phyloP scores from a whole-genome alignment of 2,113 vertebrate species.

The Mixornis gularis region DNA sequence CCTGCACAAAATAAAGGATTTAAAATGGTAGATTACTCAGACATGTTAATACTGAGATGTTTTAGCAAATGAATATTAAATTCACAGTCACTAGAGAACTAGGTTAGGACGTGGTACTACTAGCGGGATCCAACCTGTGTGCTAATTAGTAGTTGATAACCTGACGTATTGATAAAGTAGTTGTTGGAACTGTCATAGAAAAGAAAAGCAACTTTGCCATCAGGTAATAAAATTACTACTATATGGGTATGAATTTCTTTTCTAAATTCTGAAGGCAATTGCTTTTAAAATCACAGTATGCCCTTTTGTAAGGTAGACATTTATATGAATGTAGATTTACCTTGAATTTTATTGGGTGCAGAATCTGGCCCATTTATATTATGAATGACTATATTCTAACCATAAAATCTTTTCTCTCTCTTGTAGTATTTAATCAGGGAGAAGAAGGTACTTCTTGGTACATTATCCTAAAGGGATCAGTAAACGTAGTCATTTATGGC shows the following conservation, averaged over 20 bases:
- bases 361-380: neutral
- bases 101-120: neutral
- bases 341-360: neutral
- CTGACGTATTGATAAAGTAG: neutral
- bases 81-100: neutral
- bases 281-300: neutral
- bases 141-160: neutral
- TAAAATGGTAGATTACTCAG: neutral
- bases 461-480: constrained; percentile 97
- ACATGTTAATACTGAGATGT: neutral
- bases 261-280: neutral
- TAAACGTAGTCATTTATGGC: constrained; percentile 98
- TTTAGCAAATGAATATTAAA: neutral
- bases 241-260: neutral
- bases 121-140: neutral
- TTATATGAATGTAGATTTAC: neutral
- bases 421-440: constrained; percentile 97
- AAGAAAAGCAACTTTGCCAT: neutral
- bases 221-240: neutral
- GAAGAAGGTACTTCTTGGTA: constrained; percentile 99
- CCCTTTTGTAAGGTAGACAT: neutral
- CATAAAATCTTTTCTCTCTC: constrained; percentile 56
- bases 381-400: constrained; percentile 45
- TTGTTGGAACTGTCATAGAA: neutral
- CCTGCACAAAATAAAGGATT: neutral